phyloP scores from a whole-genome alignment of 2,888 invertebrate genomes.

The Pyrrhopygopsis socrates region DNA sequence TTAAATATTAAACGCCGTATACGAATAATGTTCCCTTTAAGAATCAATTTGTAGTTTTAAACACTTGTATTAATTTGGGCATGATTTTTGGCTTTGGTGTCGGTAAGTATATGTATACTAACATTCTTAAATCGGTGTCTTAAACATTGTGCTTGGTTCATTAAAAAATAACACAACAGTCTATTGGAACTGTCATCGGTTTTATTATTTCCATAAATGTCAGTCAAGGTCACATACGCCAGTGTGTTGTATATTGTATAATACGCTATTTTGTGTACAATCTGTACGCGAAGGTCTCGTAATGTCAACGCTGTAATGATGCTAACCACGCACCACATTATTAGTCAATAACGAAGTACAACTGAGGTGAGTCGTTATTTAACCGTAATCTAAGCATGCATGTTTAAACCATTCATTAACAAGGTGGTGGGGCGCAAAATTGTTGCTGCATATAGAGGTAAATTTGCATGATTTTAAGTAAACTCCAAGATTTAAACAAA shows the following conservation, averaged over 20 bases:
- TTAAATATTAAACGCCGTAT: not conserved
- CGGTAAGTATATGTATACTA: conserved; percentile 46
- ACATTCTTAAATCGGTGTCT: not conserved
- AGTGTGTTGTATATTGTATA: conserved; percentile 58
- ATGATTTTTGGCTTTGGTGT: conserved; percentile 54
- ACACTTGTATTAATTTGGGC: not conserved
- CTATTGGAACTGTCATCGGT: conserved; percentile 21
- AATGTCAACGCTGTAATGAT: conserved; percentile 90
- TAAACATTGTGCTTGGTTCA: not conserved
- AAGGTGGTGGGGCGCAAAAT: conserved; percentile 92
- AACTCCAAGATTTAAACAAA: conserved; percentile 94
- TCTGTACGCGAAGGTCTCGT: conserved; percentile 91
- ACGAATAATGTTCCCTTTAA: too few relatives aligned
- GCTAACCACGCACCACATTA: conserved; percentile 88
- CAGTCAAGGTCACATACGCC: conserved; percentile 89
- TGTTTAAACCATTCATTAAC: conserved; percentile 88
- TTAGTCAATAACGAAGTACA: conserved; percentile 90
- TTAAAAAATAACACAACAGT: too few relatives aligned
- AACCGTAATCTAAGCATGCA: conserved; percentile 88
- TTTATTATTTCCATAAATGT: conserved; percentile 16
- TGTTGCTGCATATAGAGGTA: conserved; percentile 90
- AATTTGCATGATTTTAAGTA: conserved; percentile 90
- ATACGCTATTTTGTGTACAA: conserved; percentile 85
- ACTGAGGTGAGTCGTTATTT: conserved; percentile 92
- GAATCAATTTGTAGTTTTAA: too few relatives aligned